phyloP scores from a whole-genome alignment of 2,113 vertebrate species.

The Calypte anna region DNA sequence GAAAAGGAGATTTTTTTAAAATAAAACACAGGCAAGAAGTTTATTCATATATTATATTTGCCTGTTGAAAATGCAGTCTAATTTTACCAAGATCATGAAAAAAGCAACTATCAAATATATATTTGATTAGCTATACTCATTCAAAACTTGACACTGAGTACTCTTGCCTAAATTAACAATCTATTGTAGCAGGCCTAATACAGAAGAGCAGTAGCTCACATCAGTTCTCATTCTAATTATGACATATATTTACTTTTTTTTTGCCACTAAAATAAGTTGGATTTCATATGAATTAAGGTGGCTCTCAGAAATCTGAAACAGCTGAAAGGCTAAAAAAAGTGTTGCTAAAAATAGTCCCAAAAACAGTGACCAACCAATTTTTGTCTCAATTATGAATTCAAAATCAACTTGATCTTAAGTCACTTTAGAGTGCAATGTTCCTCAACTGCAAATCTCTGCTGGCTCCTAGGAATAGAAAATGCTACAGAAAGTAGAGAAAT shows the following conservation, averaged over 20 bases:
- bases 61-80: background rate
- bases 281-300: background rate
- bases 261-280: background rate
- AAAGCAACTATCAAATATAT: background rate
- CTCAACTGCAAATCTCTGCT: background rate
- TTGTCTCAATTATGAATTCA: background rate
- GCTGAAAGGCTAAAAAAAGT: background rate
- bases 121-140: background rate
- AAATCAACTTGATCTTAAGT: background rate
- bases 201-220: background rate
- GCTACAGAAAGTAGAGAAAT: background rate
- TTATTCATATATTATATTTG: background rate
- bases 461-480: background rate
- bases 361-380: background rate
- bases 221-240: background rate
- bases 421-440: background rate
- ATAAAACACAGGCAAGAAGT: background rate
- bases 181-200: background rate
- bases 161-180: background rate
- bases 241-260: background rate
- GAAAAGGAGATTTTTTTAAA: background rate
- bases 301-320: background rate
- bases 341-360: background rate
- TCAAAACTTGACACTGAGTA: background rate
- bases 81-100: background rate